phyloP scores from a whole-genome alignment of 2,797 vertebrate species.

The Neopelma chrysocephalum region DNA sequence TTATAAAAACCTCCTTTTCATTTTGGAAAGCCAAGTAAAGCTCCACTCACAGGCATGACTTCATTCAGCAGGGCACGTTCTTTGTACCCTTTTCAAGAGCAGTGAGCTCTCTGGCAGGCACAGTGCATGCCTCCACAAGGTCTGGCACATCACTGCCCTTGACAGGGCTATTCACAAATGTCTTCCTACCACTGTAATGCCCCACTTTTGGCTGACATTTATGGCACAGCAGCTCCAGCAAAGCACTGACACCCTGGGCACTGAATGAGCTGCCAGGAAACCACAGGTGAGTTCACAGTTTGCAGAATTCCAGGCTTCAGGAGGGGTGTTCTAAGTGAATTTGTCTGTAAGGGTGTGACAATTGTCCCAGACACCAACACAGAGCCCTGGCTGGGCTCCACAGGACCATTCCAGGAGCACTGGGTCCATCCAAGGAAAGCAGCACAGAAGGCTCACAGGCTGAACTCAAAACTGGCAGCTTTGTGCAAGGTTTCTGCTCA shows the following conservation, averaged over 20 bases:
- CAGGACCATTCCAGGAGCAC: not conserved
- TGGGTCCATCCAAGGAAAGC: not conserved
- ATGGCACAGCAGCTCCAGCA: not conserved
- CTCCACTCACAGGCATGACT: not conserved
- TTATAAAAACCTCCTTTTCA: not conserved
- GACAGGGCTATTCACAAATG: not conserved
- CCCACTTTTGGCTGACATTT: not conserved
- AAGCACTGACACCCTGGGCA: rapidly evolving
- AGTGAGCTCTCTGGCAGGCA: not conserved
- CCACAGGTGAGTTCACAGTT: not conserved
- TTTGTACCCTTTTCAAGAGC: not conserved
- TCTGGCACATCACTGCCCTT: conserved; percentile 16
- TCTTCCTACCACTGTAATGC: not conserved
- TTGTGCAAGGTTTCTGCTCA: not conserved
- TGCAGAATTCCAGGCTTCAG: not conserved
- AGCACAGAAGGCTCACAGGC: not conserved
- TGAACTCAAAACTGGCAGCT: not conserved
- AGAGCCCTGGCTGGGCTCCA: not conserved
- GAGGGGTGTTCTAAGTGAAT: not conserved
- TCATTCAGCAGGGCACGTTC: not conserved
- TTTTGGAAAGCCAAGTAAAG: not conserved
- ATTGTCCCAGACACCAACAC: rapidly evolving
- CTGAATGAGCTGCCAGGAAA: not conserved
- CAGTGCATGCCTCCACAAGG: not conserved
- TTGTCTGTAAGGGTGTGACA: not conserved